These are phyloP conservation scores for Gobio occitaniae DNA, from an alignment of 2,797 vertebrate genomes.

Conservation along the genomic window DNA sequence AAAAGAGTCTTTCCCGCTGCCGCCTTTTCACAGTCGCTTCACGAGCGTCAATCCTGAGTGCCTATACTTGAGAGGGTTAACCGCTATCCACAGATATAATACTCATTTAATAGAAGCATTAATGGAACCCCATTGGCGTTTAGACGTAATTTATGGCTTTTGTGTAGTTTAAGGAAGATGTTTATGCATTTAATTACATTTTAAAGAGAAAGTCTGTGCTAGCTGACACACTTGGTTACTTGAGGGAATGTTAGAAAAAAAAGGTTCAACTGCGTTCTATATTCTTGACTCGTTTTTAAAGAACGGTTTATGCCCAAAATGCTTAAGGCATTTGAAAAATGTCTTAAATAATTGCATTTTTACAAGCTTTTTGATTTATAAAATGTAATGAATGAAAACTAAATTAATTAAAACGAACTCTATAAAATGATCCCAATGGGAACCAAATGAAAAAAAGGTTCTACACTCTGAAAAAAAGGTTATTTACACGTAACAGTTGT, in stretches of 20 bases:
- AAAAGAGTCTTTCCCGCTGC: constrained; percentile 71
- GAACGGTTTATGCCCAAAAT: background rate
- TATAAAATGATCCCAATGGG: no score
- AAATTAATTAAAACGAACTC: background rate
- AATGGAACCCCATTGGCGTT: constrained; percentile 23
- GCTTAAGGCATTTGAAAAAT: background rate
- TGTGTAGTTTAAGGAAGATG: constrained; percentile 6
- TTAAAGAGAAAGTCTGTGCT: background rate
- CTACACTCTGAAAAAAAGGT: background rate
- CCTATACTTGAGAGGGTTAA: constrained; percentile 37
- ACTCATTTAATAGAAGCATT: constrained; percentile 24
- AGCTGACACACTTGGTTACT: background rate
- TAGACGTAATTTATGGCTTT: constrained; percentile 27
- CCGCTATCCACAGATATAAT: constrained; percentile 11
- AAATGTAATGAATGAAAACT: background rate
- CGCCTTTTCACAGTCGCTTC: constrained; percentile 67
- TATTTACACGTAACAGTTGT: background rate
- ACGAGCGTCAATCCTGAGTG: constrained; percentile 51
- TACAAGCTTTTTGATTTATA: background rate
- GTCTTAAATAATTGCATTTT: background rate
- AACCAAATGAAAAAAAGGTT: background rate
- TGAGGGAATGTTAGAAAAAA: background rate
- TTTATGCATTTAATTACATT: background rate
- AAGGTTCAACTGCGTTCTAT: background rate
- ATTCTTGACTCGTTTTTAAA: background rate